Base-by-base conservation (phyloP, 2,888 invertebrate genomes). In the Aquatica leii region DNA sequence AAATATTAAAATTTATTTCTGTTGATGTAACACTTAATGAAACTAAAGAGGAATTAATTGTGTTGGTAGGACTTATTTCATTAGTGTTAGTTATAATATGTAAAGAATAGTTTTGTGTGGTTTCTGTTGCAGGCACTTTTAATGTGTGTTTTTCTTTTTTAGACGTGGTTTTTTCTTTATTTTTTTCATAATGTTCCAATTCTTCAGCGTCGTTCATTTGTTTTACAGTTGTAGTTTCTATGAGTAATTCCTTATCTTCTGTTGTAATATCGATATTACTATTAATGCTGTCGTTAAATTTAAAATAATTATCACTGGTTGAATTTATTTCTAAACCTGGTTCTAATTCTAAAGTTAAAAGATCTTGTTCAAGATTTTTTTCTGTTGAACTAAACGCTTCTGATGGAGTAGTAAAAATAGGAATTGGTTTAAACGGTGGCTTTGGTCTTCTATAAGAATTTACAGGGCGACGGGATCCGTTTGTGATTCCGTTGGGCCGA, bases 341-440 rank as follows among this genome's bases (percentile, higher is more conserved):
- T 1, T 79, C 80, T 18, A 81, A 61, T 69, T 81, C 78, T 18
- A 82, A 69, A 3, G 77, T 80, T 57, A 81, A 71, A 56, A 81
- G 76, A 71, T 82, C 82, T 57, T 79, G 78, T 12, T 77, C 77
- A 21, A 61, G 65, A 1, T 80, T 80, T 67, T 74, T 78, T 51
- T 81, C 80, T 9, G 80, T 77, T 0, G 81, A 80, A 12, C 79
- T 81, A 9, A 81, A 72, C 8, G 54, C 57, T 41, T 74, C 73
- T 56, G 83, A 82, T 40, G 82, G 2, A 4, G 6, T 78, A 37
- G 79, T 72, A 15, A 81, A 62, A 11, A 66, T 57, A 1, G 86
- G 83, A 55, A 86, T 79, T 0, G 89, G 89, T 74, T 88, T 88
- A 67, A 89, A 89, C 62, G 87, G 84, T 4, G 89, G 88, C 61